Evolutionary conservation across 2,797 vertebrate genomes (phyloP), one percentile per base, ranked within the genome.

Genomic region (Naso thynnoides): DNA sequence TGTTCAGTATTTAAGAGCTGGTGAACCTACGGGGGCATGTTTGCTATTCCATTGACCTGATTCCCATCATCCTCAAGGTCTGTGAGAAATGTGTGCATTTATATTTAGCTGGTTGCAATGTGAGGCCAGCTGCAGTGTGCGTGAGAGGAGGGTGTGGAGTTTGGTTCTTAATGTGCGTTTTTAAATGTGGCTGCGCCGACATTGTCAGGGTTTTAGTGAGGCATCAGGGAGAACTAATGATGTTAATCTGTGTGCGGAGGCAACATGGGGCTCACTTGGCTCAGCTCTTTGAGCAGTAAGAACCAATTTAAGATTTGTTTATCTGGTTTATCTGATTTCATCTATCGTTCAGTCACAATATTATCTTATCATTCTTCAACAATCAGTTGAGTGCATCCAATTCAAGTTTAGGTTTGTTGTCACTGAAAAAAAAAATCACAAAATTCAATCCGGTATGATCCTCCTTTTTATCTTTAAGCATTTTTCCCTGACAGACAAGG

Each of bases 101-200:
- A 89, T 83, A 82, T 89, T 90, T 89, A 90, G 86, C 78, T 63
- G 66, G 42, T 45, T 62, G 86, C 58, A 90, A 86, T 21, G 69
- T 33, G 85, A 91, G 82, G 65, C 70, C 73, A 47, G 69, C 42
- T 4, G 62, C 70, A 71, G 69, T 0, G 14, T 73, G 78, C 18
- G 21, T 67, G 77, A 68, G 74, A 65, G 54, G 78, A 64, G 84
- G 74, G 83, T 64, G 83, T 88, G 77, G 70, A 82, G 54, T 70
- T 63, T 29, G 55, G 65, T 31, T 74, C 62, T 76, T 75, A 42
- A 78, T 52, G 42, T 78, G 70, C 33, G 47, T 77, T 49, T n/a
- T 82, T 9, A 58, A 62, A 79, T 70, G 42, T 56, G 58, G 55
- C 21, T 38, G 33, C 63, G 53, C 45, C 42, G 70, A 81, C 54